phyloP scores from a whole-genome alignment of 2,888 invertebrate species.

The Drosophila formosana region DNA sequence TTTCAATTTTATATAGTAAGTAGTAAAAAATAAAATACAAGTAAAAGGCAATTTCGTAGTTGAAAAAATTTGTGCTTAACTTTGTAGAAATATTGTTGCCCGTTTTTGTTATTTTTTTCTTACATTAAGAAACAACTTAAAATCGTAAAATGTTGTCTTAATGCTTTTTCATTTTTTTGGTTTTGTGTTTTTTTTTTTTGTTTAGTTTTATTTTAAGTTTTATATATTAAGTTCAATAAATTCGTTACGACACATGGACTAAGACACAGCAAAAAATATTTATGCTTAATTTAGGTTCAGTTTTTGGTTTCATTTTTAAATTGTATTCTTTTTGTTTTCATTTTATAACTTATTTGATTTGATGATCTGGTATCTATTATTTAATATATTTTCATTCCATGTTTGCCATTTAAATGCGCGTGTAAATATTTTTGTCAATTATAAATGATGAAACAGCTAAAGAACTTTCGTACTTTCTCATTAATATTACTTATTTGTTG shows the following conservation, averaged over 20 bases:
- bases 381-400: slow-evolving; percentile 46
- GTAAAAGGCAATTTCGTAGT: slow-evolving; percentile 77
- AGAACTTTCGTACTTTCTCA: slow-evolving; percentile 46
- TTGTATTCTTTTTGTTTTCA: slow-evolving; percentile 32
- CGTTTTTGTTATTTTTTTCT: slow-evolving; percentile 42
- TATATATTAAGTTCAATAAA: slow-evolving; percentile 78
- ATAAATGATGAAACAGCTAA: slow-evolving; percentile 73
- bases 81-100: slow-evolving; percentile 72
- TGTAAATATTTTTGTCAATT: slow-evolving; percentile 75
- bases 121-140: slow-evolving; percentile 50
- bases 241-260: slow-evolving; percentile 86
- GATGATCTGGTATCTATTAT: slow-evolving; percentile 25
- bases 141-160: slow-evolving; percentile 44
- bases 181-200: slow-evolving; percentile 37
- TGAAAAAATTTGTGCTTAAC: slow-evolving; percentile 76
- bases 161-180: slow-evolving; percentile 20
- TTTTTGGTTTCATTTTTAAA: slow-evolving; percentile 38
- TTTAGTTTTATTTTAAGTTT: slow-evolving; percentile 31
- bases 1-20: slow-evolving; percentile 45
- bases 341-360: slow-evolving; percentile 24
- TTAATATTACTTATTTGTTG: slow-evolving; percentile 28
- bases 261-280: slow-evolving; percentile 85
- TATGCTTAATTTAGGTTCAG: slow-evolving; percentile 73
- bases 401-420: slow-evolving; percentile 68
- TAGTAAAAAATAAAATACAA: slow-evolving; percentile 73